Evolutionary conservation across 2,888 invertebrate genomes (phyloP).

Genomic region (Copidosoma aretas): DNA sequence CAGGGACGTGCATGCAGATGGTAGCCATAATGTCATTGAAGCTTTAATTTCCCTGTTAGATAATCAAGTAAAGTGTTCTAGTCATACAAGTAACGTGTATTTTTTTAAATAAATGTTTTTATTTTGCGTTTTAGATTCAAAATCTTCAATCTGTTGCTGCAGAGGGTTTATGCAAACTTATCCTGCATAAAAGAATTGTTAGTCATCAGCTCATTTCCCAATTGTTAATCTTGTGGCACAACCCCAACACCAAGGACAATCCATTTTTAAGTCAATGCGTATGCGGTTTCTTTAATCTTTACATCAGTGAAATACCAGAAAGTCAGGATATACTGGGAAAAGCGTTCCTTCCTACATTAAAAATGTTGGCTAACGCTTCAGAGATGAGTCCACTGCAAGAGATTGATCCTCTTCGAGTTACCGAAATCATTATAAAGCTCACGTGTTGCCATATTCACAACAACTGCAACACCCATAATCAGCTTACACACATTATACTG

Average conservation of each 20-base stretch:
- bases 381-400: slow-evolving; percentile 76
- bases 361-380: slow-evolving; percentile 76
- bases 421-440: slow-evolving; percentile 77
- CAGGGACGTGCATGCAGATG: slow-evolving; percentile 36
- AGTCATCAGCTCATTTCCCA: slow-evolving; percentile 74
- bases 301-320: slow-evolving; percentile 65
- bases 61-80: slow-evolving; percentile 54
- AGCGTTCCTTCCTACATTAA: slow-evolving; percentile 77
- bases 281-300: slow-evolving; percentile 73
- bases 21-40: slow-evolving; percentile 52
- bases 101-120: too few species aligned
- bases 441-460: slow-evolving; percentile 64
- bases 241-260: slow-evolving; percentile 76
- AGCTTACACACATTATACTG: slow-evolving; percentile 53
- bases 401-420: slow-evolving; percentile 77
- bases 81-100: too few species aligned
- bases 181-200: slow-evolving; percentile 71
- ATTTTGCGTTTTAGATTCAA: slow-evolving; percentile 62
- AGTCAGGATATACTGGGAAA: slow-evolving; percentile 70
- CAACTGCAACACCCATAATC: slow-evolving; percentile 50
- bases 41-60: slow-evolving; percentile 62
- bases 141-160: slow-evolving; percentile 71
- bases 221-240: slow-evolving; percentile 82
- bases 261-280: slow-evolving; percentile 72
- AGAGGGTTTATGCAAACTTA: slow-evolving; percentile 74